These are phyloP conservation scores for Orthosia gothica DNA, from an alignment of 2,888 invertebrate genomes.

Conservation along the genomic window DNA sequence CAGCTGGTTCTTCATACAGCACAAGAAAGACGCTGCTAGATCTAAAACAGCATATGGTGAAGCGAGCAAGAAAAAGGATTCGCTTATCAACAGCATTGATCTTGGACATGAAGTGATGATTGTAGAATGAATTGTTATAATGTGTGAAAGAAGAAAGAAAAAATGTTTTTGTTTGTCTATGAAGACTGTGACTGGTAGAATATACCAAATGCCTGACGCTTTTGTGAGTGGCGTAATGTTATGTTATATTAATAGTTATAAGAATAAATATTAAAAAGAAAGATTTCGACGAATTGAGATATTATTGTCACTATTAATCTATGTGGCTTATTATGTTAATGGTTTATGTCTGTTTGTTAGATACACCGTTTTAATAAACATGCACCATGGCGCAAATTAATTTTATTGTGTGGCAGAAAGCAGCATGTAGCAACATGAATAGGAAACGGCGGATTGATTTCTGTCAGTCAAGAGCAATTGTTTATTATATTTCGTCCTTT, in stretches of 20 bases:
- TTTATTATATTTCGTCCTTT: background rate
- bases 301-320: too few relatives aligned
- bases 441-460: too few relatives aligned
- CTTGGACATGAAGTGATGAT: slow-evolving; percentile 60
- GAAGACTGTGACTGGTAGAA: too few relatives aligned
- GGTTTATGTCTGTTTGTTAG: background rate
- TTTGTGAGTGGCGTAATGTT: background rate
- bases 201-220: background rate
- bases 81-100: slow-evolving; percentile 61
- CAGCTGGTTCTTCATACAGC: slow-evolving; percentile 83
- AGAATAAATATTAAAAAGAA: background rate
- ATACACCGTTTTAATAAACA: background rate
- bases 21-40: slow-evolving; percentile 65
- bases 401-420: background rate
- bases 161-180: background rate
- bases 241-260: slow-evolving; percentile 13
- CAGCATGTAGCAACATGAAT: too few relatives aligned
- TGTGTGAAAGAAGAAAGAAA: background rate
- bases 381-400: background rate
- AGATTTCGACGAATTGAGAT: too few relatives aligned
- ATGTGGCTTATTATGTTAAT: too few relatives aligned
- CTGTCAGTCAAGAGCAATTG: background rate
- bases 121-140: slow-evolving; percentile 41
- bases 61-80: slow-evolving; percentile 45
- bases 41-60: slow-evolving; percentile 24